A percentile compares a stretch with the other conserved stretches of the same genome.
These are phyloP conservation scores for Megamerina dolium DNA, from an alignment of 2,888 invertebrate species.

Conservation along the genomic window DNA sequence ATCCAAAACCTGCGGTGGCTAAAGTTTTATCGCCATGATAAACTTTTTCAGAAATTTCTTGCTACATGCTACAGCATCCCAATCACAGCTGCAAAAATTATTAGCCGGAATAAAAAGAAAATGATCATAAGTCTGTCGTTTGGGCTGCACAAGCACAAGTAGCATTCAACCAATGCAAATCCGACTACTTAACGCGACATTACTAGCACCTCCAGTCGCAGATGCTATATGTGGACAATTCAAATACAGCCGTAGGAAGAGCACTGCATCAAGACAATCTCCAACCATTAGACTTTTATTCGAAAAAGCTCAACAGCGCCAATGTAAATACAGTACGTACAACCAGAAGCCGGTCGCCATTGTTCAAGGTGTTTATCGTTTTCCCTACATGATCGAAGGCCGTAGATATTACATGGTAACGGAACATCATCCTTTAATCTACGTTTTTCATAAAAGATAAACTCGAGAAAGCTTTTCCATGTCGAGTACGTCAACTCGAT, in stretches of 20 bases:
- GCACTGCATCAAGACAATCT: too few species aligned
- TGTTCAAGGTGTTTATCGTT: background rate
- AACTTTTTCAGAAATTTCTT: slow-evolving; percentile 3
- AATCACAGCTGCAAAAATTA: background rate
- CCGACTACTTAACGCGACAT: too few species aligned
- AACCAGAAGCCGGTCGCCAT: background rate
- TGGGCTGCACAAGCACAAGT: background rate
- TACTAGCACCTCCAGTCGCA: too few species aligned
- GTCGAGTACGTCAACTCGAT: too few species aligned
- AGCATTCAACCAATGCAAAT: background rate
- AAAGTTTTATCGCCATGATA: slow-evolving; percentile 3
- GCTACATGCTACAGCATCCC: background rate
- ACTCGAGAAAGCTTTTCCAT: background rate
- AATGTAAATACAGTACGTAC: too few species aligned
- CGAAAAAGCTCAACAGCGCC: too few species aligned
- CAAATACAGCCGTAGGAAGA: too few species aligned
- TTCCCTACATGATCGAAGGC: background rate
- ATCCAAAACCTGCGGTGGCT: too few species aligned
- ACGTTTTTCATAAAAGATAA: too few species aligned
- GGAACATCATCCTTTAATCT: too few species aligned
- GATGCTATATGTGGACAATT: too few species aligned
- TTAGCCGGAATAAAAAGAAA: background rate
- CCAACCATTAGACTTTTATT: too few species aligned
- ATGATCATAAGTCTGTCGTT: background rate
- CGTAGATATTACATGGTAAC: background rate